Evolutionary conservation across 1,140 invertebrate species (phyloP), one percentile per base, ranked within the genome.

Genomic region (Wasmannia auropunctata): DNA sequence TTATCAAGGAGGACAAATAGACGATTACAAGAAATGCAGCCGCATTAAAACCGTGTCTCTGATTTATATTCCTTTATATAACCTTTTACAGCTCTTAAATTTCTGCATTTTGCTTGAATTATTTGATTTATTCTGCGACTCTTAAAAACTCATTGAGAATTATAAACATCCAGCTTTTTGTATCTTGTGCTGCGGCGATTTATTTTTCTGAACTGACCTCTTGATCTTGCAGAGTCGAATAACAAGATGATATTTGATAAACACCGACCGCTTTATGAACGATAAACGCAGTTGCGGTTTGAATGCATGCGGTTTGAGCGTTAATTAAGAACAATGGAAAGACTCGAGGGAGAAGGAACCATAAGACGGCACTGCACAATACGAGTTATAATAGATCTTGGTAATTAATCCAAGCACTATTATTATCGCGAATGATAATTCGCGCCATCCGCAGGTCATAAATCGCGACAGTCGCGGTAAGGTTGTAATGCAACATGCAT

Each of bases 331-430:
- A 72, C 65, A 34, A 72, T 6, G 16, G 14, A 8, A 67, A 37
- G 22, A 16, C 16, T 56, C 7, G 37, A 58, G 22, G 49, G n/a
- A 65, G n/a, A 72, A 43, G 49, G 14, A n/a, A 72, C 14, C 7
- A 5, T 4, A 70, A 51, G 14, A 16, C 11, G 25, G 5, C 19
- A 7, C 67, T 34, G 43, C 31, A 63, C 19, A 8, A 46, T 10
- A 25, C 11, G 43, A 67, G 19, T 43, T 58, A 60, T 46, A n/a
- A 28, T 54, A 22, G 51, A 22, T 19, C 37, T 70, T 28, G 28
- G 25, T 74, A 74, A 83, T 83, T 72, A 56, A 72, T 72, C 19
- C 72, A 72, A 81, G 8, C 37, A 40, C 31, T 54, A 3, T 70
- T 49, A 34, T 72, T 56, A 43, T 31, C 19, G 46, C 16, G n/a